A percentile compares a stretch with the other conserved stretches of the same genome.
These are phyloP conservation scores for Papilio helenus DNA, from an alignment of 1,140 invertebrate genomes.

Conservation along the genomic window DNA sequence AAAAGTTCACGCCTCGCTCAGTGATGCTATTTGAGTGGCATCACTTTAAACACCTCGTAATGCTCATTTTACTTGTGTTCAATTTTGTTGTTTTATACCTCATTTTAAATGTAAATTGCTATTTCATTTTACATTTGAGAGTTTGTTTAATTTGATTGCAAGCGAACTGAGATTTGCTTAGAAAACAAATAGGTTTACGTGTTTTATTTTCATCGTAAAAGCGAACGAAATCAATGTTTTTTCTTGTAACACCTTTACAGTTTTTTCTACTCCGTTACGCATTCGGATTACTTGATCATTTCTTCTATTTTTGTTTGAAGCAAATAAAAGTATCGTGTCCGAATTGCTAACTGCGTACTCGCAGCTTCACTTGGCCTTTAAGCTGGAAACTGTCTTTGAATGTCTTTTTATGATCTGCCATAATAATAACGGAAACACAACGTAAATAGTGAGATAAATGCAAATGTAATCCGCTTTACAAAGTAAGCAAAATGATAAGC, in stretches of 20 bases:
- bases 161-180: neutral
- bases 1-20: slow-evolving; percentile 9
- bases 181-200: neutral
- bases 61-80: neutral
- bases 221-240: neutral
- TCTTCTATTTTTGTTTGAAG: neutral
- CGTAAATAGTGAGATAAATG: slow-evolving; percentile 15
- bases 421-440: slow-evolving; percentile 6
- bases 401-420: neutral
- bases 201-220: neutral
- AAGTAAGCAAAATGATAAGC: neutral
- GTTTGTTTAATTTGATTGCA: neutral
- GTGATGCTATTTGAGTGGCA: slow-evolving; percentile 27
- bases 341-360: neutral
- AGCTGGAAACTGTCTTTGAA: neutral
- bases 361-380: neutral
- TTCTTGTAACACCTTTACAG: neutral
- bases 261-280: neutral
- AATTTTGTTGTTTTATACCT: neutral
- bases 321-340: neutral
- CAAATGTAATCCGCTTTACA: neutral
- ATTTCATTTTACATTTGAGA: neutral
- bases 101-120: slow-evolving; percentile 11
- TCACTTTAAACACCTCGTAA: neutral
- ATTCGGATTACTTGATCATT: neutral